Base-by-base conservation (phyloP, 2,888 invertebrate species). In the Pseudanteris insignis region DNA sequence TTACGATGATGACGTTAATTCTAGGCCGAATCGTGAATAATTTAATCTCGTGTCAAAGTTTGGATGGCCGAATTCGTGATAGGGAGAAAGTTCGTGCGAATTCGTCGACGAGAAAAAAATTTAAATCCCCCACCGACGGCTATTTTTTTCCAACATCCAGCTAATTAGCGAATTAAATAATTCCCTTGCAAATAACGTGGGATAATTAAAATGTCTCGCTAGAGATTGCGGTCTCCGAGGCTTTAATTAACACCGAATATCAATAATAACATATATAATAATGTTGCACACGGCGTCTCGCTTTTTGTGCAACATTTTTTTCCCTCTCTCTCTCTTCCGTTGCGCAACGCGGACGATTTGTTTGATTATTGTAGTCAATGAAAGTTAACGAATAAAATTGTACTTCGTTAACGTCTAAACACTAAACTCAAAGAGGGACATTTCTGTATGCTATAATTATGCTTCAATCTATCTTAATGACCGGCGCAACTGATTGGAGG, bases 381-480 rank as follows among this genome's bases (percentile, higher is more conserved):
- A 63, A 59, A 63, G 59, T 54, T 59, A 55, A 63, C 54, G 63
- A 63, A 59, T 63, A 63, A 55, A 63, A 63, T 63, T 63, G 63
- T 54, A 59, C 63, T 63, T 63, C 59, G 59, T 63, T 63, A 63
- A 63, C 48, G 51, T 59, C 59, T 50, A 63, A 58, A 58, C 58
- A 55, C 53, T 43, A 53, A 48, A 51, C 62, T 54, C 34, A 34
- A 44, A 55, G 63, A 50, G 63, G 50, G 59, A 59, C 44, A 54
- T 63, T 63, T 51, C 59, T 48, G 53, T 26, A 30, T 40, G 46
- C 58, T 51, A 43, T 63, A 63, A 63, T 63, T 58, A 54, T 25
- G 50, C 34, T 18, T 58, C 58, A 53, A 53, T 63, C 48, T 57
- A 48, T 51, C 57, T 53, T 57, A 63, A 53, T 40, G 48, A 54